Conservation (phyloP, 2,888 invertebrate genomes). For the Heliconius hortense region DNA sequence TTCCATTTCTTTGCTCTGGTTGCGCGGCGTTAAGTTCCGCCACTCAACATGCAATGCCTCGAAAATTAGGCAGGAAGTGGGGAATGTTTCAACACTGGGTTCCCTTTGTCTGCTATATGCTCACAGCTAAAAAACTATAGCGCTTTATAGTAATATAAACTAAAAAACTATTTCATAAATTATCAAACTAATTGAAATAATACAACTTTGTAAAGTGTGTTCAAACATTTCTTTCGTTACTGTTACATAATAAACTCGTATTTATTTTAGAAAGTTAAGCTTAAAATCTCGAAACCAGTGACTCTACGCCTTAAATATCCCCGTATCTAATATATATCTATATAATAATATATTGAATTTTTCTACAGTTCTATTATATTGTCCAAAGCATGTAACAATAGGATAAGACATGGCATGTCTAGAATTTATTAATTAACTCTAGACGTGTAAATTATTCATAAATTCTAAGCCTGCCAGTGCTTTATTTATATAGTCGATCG, state of each 20-base stretch:
- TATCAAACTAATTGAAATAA: not conserved
- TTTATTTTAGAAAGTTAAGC: slow-evolving; percentile 22
- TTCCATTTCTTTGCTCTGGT: no score
- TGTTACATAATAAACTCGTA: slow-evolving; percentile 18
- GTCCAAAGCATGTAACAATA: not conserved
- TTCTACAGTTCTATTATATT: not conserved
- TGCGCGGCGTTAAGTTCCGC: no score
- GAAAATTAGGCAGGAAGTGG: no score
- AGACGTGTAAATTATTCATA: not conserved
- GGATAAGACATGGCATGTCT: not conserved
- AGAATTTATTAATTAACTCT: not conserved
- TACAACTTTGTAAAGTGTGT: not conserved
- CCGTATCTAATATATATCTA: not conserved
- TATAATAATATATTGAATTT: not conserved
- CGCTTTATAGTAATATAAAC: no score
- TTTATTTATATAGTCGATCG: not conserved
- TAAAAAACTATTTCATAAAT: not conserved
- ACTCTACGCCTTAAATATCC: not conserved
- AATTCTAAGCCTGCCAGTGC: slow-evolving; percentile 1
- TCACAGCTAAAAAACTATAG: no score
- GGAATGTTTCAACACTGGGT: no score
- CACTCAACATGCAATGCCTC: no score
- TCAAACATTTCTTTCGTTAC: not conserved
- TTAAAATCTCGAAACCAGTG: slow-evolving; percentile 3
- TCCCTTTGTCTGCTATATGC: no score